Conservation (phyloP, 2,888 invertebrate species). For the Macrosoma leucophasiata region DNA sequence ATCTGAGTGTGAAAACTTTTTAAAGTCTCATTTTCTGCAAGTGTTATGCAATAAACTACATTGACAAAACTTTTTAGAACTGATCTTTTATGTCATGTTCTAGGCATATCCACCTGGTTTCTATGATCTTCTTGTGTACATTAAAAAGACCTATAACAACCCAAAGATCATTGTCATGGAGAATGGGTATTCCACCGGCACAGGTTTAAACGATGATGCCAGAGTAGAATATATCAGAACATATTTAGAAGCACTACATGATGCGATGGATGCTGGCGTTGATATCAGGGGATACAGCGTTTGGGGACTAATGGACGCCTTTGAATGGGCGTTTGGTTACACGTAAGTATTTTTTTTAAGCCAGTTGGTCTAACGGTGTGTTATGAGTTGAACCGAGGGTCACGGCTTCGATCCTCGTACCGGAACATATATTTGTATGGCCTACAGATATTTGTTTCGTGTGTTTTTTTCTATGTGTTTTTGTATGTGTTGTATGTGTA, state of each 20-base stretch:
- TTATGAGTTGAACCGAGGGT: too few relatives aligned
- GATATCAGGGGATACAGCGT: constrained; percentile 62
- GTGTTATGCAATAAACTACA: too few relatives aligned
- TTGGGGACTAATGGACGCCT: constrained; percentile 77
- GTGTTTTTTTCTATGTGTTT: too few relatives aligned
- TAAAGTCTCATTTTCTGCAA: too few relatives aligned
- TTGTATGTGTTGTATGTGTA: too few relatives aligned
- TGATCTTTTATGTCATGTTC: constrained; percentile 4
- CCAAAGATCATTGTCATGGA: constrained; percentile 52
- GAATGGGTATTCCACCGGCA: constrained; percentile 59
- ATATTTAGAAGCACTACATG: constrained; percentile 44
- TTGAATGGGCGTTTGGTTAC: constrained; percentile 74
- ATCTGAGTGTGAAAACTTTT: too few relatives aligned
- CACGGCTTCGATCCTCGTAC: too few relatives aligned
- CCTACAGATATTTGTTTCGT: too few relatives aligned
- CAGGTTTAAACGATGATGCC: constrained; percentile 44
- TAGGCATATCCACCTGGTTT: constrained; percentile 27
- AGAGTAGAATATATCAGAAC: constrained; percentile 41
- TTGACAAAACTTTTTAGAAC: too few relatives aligned
- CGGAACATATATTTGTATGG: too few relatives aligned
- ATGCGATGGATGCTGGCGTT: constrained; percentile 45
- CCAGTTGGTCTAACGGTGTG: too few relatives aligned
- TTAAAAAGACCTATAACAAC: constrained; percentile 24
- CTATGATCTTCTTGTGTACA: constrained; percentile 20
- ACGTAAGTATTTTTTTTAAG: constrained; percentile 47